Evolutionary conservation across 2,113 vertebrate genomes (phyloP), one percentile per base, ranked within the genome.

Genomic region (Columbina picui): DNA sequence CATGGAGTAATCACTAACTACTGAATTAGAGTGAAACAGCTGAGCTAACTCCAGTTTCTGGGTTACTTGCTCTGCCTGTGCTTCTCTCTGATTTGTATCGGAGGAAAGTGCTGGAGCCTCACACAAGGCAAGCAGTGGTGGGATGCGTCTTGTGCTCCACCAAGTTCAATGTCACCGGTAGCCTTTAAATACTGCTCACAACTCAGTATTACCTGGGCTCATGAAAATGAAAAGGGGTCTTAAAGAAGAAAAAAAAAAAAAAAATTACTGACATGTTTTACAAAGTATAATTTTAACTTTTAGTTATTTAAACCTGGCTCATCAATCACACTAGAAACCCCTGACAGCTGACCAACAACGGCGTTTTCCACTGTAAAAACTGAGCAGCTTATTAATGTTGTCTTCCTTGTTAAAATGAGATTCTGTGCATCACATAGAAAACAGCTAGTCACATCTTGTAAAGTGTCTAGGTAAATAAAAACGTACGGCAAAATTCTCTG

Each of bases 251-350:
- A 60, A 32, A 55, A 32, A 41, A 20, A 4, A 7, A 32, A 49
- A 21, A 93, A 91, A 52, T 30, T 12, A 97, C 84, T 91, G 89
- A 81, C 78, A 65, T 4, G 7, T 87, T 94, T 96, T 96, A 85
- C 82, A 90, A 96, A 96, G 89, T 39, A 90, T 82, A 70, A 39
- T 89, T 95, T 88, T 76, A 83, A 85, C 89, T 96, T 96, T 84
- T 94, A 95, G 52, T 84, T 95, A 93, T 78, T 84, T 92, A 87
- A 97, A 95, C 55, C 39, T 76, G 83, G 84, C 61, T 94, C 92
- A 97, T 97, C 96, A 96, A 96, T 97, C 96, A 93, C 59, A 83
- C 67, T 76, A 59, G 34, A 96, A 96, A 94, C 18, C n/a, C 45
- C 57, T 96, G 94, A 94, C 89, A 97, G 70, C 55, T 96, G 49